Percentiles rank a stretch among this genome's conserved stretches.
Conservation (phyloP, 2,113 vertebrate species). For the Catagonus wagneri region DNA sequence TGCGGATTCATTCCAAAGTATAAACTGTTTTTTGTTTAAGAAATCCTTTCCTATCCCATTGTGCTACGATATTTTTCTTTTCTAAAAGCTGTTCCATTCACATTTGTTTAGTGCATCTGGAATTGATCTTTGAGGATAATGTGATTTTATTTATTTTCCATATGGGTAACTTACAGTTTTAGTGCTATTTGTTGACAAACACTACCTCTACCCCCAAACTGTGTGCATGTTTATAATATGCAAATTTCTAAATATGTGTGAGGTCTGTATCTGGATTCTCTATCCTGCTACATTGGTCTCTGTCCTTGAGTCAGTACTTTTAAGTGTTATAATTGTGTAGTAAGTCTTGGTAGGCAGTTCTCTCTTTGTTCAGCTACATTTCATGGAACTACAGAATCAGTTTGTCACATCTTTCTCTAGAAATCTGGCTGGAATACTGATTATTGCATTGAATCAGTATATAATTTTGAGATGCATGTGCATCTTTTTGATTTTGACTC, state of each 20-base stretch:
- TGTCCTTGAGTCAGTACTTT: not conserved
- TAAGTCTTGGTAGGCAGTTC: not conserved
- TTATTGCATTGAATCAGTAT: not conserved
- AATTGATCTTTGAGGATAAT: conserved; percentile 25
- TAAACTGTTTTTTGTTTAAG: not conserved
- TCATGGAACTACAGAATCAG: not conserved
- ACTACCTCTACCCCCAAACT: not conserved
- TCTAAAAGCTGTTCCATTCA: not conserved
- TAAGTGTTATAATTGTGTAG: not conserved
- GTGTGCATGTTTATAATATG: not conserved
- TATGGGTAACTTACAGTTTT: not conserved
- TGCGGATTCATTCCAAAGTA: no score
- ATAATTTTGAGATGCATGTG: not conserved
- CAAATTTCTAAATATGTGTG: not conserved
- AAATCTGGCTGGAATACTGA: not conserved
- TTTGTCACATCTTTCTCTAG: not conserved
- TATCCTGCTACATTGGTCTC: not conserved
- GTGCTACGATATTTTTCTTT: not conserved
- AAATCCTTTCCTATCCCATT: not conserved
- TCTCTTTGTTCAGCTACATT: not conserved
- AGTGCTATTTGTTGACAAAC: not conserved
- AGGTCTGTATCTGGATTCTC: not conserved
- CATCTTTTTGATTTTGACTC: not conserved
- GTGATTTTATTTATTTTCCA: conserved; percentile 7
- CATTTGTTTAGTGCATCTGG: not conserved